Evolutionary conservation across 2,113 vertebrate species (phyloP), one percentile per base, ranked within the genome.

Genomic region (Heteronetta atricapilla): DNA sequence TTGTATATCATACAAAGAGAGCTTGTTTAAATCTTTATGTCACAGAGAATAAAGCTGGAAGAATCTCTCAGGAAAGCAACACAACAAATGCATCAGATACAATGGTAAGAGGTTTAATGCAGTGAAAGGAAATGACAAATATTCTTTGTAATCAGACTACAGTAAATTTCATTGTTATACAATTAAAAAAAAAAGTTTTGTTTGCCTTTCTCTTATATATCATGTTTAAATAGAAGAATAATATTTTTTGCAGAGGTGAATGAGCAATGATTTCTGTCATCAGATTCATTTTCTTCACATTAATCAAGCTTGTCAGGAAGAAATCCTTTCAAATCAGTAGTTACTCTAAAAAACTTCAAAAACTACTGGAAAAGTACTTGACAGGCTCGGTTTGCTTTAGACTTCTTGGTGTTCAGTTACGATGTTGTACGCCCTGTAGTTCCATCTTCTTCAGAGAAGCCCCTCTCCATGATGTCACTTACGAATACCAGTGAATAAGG

Each of bases 31-130:
- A 56, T 78, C 60, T 96, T 95, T 95, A 14, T 88, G 44, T 82
- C 48, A 68, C 96, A 99, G 99, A 98, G 94, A 69, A 93, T 95
- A 36, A 98, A 98, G 96, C 89, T 99, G 85, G 98, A 99, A 85
- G 98, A 98, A 15, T 92, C 96, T 33, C 94, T 98, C n/a, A 95
- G 97, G 92, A 98, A 98, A 94, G 97, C 98, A 73, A 97, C 97
- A 72, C 97, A 98, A 82, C 98, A 98, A 93, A 97, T 98, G 44
- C 97, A 99, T 67, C 97, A 98, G 82, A 92, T 98, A 44, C 97
- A 98, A 82, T 91, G 97, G 99, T 99, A 97, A 98, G 98, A 79
- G 12, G 10, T 36, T 86, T 70, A 74, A 63, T 64, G 42, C 34
- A 75, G 28, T 8, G 69, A 83, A 84, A 78, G 31, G 79, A 91